Evolutionary conservation across 2,797 vertebrate genomes (phyloP).

Genomic region (Moxostoma hubbsi): DNA sequence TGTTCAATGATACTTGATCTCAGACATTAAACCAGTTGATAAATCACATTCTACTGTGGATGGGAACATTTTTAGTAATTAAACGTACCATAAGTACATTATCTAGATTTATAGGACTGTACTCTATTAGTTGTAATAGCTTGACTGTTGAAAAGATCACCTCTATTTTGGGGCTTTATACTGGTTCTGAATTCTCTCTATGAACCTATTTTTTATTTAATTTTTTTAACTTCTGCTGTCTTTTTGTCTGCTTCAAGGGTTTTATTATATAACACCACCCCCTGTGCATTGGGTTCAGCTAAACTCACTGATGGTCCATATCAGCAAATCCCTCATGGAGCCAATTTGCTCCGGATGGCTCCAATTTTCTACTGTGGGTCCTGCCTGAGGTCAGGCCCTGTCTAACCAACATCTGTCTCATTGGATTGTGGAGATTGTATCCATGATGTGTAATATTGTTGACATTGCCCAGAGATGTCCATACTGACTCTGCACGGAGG

Average conservation of each 20-base stretch:
- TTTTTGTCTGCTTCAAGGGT: neutral
- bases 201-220: neutral
- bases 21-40: too few relatives aligned
- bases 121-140: too few relatives aligned
- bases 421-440: neutral
- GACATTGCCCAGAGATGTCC: conserved; percentile 15
- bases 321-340: conserved; percentile 30
- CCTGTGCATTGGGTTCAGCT: neutral
- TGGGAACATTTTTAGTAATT: too few relatives aligned
- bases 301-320: neutral
- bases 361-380: neutral
- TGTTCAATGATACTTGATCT: too few relatives aligned
- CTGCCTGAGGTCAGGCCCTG: conserved; percentile 2
- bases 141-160: too few relatives aligned
- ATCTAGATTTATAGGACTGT: too few relatives aligned
- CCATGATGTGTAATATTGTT: neutral
- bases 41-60: too few relatives aligned
- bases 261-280: conserved; percentile 11
- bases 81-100: too few relatives aligned
- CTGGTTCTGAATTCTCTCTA: neutral
- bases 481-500: neutral
- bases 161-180: neutral
- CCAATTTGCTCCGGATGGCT: conserved; percentile 21
- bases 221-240: neutral
- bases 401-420: conserved; percentile 1